phyloP scores from a whole-genome alignment of 2,113 vertebrate genomes.

The Onychostruthus taczanowskii region DNA sequence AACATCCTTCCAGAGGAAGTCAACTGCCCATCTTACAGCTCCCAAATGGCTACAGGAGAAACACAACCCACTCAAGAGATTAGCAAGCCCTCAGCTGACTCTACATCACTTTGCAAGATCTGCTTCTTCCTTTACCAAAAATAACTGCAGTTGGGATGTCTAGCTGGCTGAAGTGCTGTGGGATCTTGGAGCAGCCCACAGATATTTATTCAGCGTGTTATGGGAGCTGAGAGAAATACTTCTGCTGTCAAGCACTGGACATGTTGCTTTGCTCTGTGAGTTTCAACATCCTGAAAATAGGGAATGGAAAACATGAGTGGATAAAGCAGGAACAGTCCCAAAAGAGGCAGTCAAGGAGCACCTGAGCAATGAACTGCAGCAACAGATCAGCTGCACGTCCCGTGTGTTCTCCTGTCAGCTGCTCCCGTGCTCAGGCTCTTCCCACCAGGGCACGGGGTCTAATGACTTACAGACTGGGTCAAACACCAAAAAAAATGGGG shows the following conservation, averaged over 20 bases:
- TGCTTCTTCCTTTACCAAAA: constrained; percentile 45
- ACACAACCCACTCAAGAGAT: constrained; percentile 59
- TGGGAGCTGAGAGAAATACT: background rate
- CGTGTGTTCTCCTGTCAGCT: background rate
- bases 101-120: constrained; percentile 6
- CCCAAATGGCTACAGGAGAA: constrained; percentile 38
- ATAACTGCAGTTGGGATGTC: background rate
- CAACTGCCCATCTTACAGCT: constrained; percentile 40
- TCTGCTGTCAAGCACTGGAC: background rate
- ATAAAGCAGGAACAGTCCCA: background rate
- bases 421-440: fast-evolving
- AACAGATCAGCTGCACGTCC: fast-evolving
- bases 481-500: background rate
- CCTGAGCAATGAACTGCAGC: background rate
- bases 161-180: constrained; percentile 24
- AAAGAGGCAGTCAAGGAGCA: background rate
- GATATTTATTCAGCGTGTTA: background rate
- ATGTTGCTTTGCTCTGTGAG: background rate
- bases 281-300: background rate
- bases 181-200: background rate
- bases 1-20: constrained; percentile 58
- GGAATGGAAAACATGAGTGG: background rate
- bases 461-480: background rate
- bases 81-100: constrained; percentile 59
- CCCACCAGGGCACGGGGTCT: fast-evolving